A percentile compares a stretch with the other conserved stretches of the same genome.
Evolutionary conservation across 1,140 invertebrate species (phyloP).

Genomic region (Tetramorium simillimum): DNA sequence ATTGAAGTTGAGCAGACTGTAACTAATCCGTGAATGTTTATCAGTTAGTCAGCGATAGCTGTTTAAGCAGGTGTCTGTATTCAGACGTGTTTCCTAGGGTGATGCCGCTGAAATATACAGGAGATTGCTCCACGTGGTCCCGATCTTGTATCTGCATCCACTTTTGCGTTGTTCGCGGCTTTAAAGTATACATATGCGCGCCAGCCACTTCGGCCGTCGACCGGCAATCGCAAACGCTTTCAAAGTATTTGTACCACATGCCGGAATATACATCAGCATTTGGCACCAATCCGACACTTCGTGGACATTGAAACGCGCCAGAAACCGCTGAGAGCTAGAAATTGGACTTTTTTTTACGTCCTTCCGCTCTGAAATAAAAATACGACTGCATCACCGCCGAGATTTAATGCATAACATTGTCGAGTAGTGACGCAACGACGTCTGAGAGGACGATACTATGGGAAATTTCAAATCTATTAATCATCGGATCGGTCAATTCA

Average conservation of each 20-base stretch:
- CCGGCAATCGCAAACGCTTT: not conserved
- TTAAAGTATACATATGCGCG: constrained; percentile 17
- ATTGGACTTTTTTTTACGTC: constrained; percentile 3
- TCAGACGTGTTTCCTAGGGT: constrained; percentile 21
- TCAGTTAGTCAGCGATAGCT: constrained; percentile 40
- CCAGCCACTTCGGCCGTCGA: not conserved
- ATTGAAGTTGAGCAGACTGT: not conserved
- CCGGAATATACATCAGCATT: constrained; percentile 37
- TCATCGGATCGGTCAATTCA: not conserved
- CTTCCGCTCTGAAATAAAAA: constrained; percentile 16
- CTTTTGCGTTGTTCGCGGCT: constrained; percentile 13
- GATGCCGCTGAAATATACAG: constrained; percentile 50
- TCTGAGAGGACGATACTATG: not conserved
- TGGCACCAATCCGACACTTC: constrained; percentile 34
- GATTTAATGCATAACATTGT: not conserved
- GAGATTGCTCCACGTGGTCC: not conserved
- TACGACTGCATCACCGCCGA: not conserved
- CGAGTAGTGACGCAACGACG: constrained; percentile 1
- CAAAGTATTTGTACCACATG: constrained; percentile 42
- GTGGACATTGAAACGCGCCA: constrained; percentile 19
- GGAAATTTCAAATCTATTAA: constrained; percentile 2
- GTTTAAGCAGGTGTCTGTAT: constrained; percentile 51
- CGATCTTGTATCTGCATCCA: constrained; percentile 21
- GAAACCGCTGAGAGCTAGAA: constrained; percentile 1
- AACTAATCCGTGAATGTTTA: constrained; percentile 60